These are phyloP conservation scores for Lepus americanus DNA, from an alignment of 2,113 vertebrate species.

Conservation along the genomic window DNA sequence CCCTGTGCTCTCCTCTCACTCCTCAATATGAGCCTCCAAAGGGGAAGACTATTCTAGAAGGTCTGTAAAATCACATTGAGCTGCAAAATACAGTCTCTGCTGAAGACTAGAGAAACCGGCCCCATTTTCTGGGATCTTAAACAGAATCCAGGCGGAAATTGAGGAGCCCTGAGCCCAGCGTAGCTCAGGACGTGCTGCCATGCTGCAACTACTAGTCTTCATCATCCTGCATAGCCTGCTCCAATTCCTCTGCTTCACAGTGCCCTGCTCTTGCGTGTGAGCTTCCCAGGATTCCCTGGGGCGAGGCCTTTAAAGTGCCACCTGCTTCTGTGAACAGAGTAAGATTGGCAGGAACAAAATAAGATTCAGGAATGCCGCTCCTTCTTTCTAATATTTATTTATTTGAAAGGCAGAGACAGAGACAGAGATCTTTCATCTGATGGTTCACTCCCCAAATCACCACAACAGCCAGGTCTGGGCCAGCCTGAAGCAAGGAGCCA, in stretches of 20 bases:
- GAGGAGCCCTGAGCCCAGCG: background rate
- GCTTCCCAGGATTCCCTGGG: constrained; percentile 32
- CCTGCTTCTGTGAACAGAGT: constrained; percentile 41
- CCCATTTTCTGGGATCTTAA: constrained; percentile 37
- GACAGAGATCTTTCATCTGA: too few relatives aligned
- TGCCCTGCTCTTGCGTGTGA: background rate
- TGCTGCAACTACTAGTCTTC: constrained; percentile 54
- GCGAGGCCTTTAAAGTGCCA: constrained; percentile 41
- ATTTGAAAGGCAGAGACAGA: too few relatives aligned
- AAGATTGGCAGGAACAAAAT: constrained; percentile 62
- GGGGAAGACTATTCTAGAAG: background rate
- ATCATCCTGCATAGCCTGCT: constrained; percentile 1
- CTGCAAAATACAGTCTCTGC: constrained; percentile 53
- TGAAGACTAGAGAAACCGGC: constrained; percentile 55
- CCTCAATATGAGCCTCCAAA: constrained; percentile 53
- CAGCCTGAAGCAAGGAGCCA: too few relatives aligned
- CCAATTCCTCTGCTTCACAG: background rate
- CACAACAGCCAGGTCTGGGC: too few relatives aligned
- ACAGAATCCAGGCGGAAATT: constrained; percentile 59
- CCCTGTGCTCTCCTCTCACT: constrained; percentile 15
- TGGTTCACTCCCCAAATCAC: too few relatives aligned
- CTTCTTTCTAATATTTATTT: background rate
- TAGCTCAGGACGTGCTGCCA: background rate
- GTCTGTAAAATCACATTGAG: constrained; percentile 55
- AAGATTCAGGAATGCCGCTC: constrained; percentile 47